Evolutionary conservation across 2,113 vertebrate species (phyloP).

Genomic region (Gasterosteus aculeatus): DNA sequence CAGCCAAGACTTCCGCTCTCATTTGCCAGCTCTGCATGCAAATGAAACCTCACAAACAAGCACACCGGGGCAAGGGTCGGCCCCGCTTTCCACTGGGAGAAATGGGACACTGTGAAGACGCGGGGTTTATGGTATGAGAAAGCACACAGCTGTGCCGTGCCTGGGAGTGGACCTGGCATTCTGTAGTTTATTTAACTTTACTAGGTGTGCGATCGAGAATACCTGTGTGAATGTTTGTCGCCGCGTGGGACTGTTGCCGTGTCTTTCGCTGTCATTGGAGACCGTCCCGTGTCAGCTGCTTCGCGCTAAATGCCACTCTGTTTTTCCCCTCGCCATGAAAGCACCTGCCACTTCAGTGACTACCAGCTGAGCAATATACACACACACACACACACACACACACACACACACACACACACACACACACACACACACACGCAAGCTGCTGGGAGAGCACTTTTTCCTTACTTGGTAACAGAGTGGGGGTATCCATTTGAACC

Average conservation of each 20-base stretch:
- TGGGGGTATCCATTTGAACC: conserved; percentile 55
- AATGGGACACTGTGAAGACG: conserved; percentile 46
- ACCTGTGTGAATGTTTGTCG: conserved; percentile 38
- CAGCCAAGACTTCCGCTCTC: conserved; percentile 73
- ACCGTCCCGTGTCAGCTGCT: conserved; percentile 68
- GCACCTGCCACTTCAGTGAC: conserved; percentile 77
- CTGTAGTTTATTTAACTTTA: conserved; percentile 26
- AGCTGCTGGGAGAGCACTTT: conserved; percentile 53
- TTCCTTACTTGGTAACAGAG: conserved; percentile 75
- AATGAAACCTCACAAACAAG: conserved; percentile 80
- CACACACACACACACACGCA: conserved; percentile 30
- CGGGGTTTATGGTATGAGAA: conserved; percentile 36
- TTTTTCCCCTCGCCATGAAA: conserved; percentile 64
- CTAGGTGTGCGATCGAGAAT: conserved; percentile 28
- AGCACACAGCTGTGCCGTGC: conserved; percentile 18
- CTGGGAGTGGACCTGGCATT: conserved; percentile 26
- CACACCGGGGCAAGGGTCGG: conserved; percentile 70
- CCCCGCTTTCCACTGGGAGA: conserved; percentile 59
- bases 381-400: conserved; percentile 28
- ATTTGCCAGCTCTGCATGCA: conserved; percentile 74
- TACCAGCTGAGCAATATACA: conserved; percentile 49
- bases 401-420: conserved; percentile 32
- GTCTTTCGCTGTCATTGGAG: conserved; percentile 48
- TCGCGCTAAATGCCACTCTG: conserved; percentile 73
- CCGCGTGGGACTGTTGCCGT: conserved; percentile 40